Conservation (phyloP, 2,888 invertebrate species). For the Stenchaetothrips biformis region DNA sequence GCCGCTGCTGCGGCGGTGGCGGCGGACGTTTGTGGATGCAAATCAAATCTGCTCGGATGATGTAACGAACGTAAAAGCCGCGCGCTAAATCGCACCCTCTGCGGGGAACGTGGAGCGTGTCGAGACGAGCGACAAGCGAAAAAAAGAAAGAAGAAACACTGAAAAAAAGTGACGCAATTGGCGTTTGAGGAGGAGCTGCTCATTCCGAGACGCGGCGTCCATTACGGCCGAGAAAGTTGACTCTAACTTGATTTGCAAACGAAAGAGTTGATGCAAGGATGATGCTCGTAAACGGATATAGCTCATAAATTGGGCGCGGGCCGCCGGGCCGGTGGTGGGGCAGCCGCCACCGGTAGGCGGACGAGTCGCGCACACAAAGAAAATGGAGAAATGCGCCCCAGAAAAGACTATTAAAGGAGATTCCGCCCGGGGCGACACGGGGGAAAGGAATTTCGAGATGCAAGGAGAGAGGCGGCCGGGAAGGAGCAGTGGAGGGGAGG, state of each 20-base stretch:
- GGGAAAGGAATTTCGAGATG: slow-evolving; percentile 15
- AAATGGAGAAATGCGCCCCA: slow-evolving; percentile 18
- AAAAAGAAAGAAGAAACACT: background rate
- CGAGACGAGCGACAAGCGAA: background rate
- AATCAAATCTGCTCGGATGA: background rate
- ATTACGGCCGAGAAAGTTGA: slow-evolving; percentile 6
- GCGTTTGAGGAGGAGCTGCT: background rate
- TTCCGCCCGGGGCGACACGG: slow-evolving; percentile 18
- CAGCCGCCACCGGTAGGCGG: background rate
- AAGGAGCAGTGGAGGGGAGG: background rate
- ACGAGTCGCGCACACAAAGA: background rate
- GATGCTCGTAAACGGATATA: slow-evolving; percentile 18
- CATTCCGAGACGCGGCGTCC: background rate
- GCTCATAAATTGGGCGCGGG: background rate
- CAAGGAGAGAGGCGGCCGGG: background rate
- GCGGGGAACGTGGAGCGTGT: background rate
- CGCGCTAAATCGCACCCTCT: background rate
- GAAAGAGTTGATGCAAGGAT: slow-evolving; percentile 21
- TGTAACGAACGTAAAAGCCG: background rate
- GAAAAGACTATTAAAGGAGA: slow-evolving; percentile 21
- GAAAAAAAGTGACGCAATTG: slow-evolving; percentile 6
- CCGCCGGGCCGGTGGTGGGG: background rate
- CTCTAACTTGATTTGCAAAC: slow-evolving; percentile 19
- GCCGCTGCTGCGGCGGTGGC: too few species aligned
- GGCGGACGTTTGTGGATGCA: too few species aligned